Evolutionary conservation across 2,888 invertebrate genomes (phyloP), one percentile per base, ranked within the genome.

Genomic region (Troides oblongomaculatus): DNA sequence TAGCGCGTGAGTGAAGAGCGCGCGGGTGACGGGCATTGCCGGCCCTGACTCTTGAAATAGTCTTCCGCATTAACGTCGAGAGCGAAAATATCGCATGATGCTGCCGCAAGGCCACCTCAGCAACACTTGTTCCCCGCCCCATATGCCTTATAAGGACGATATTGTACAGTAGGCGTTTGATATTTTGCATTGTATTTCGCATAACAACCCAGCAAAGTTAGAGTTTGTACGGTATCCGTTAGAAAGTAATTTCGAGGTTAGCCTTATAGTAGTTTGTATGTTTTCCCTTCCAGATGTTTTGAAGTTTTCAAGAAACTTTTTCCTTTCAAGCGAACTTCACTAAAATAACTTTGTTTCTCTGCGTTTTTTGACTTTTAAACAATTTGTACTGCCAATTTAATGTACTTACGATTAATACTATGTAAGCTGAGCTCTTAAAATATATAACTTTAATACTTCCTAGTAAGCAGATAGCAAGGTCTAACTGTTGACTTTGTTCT

Each of bases 31-130:
- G 85, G 84, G 85, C 81, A 81, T 74, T 65, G 66, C 76, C 79
- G 91, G 83, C 92, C 92, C 90, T 93, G 92, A 91, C 92, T 92
- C 93, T 92, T 92, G 91, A 92, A 92, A 92, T 92, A 92, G 92
- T 91, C 92, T 92, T 92, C 92, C 92, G 92, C 89, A 86, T 92
- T 89, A 89, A 86, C 85, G 86, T 79, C 78, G 85, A 86, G 85
- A 86, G 89, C 89, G 84, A 90, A 92, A 92, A 92, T 92, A 91
- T 90, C 89, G 90, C 86, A 89, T 89, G 89, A 90, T 89, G 88
- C 84, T 81, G 86, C 78, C 77, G 64, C 82, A 88, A 90, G 90
- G 91, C 83, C 78, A 80, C 74, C 70, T 73, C 65, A 73, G 76
- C 75, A 77, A 77, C 76, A 76, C 79, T 76, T 75, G 83, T 84